Percentiles rank a stretch among this genome's conserved stretches.
Conservation (phyloP, 2,113 vertebrate genomes). For the Festucalex cinctus region DNA sequence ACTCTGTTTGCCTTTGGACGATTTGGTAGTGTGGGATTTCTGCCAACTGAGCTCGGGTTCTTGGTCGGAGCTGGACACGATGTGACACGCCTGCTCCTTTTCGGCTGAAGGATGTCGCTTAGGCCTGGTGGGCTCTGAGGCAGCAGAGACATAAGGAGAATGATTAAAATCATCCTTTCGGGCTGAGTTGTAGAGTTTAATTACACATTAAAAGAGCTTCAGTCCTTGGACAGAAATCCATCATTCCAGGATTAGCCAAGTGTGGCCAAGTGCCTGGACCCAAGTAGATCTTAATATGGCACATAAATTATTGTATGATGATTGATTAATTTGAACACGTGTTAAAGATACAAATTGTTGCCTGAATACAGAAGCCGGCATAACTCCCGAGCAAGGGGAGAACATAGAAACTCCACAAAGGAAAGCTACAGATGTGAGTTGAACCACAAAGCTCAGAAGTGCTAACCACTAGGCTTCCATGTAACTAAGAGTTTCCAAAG, state of each 20-base stretch:
- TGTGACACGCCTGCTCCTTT: slow-evolving; percentile 2
- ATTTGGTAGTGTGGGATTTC: slow-evolving; percentile 12
- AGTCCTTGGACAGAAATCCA: slow-evolving; percentile 52
- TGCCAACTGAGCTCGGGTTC: slow-evolving; percentile 33
- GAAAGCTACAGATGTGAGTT: background rate
- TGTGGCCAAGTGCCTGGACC: slow-evolving; percentile 52
- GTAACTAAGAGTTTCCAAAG: background rate
- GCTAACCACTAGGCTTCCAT: background rate
- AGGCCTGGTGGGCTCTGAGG: slow-evolving; percentile 30
- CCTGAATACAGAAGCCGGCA: background rate
- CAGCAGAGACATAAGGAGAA: slow-evolving; percentile 21
- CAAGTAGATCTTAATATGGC: slow-evolving; percentile 60
- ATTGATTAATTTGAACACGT: slow-evolving; percentile 5
- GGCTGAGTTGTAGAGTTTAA: slow-evolving; percentile 37
- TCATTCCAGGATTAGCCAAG: slow-evolving; percentile 47
- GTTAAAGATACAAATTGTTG: background rate
- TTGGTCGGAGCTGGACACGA: slow-evolving; percentile 27
- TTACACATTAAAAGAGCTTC: slow-evolving; percentile 55
- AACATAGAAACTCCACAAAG: background rate
- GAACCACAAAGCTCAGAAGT: background rate
- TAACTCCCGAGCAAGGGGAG: background rate
- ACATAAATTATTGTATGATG: slow-evolving; percentile 46
- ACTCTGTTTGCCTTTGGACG: slow-evolving; percentile 29
- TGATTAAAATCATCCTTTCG: slow-evolving; percentile 15
- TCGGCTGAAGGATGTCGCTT: slow-evolving; percentile 3